A percentile compares a stretch with the other conserved stretches of the same genome.
Conservation (phyloP, 30 jellyfish, hydroid and myxozoan genomes). For the Chironex yamaguchii region DNA sequence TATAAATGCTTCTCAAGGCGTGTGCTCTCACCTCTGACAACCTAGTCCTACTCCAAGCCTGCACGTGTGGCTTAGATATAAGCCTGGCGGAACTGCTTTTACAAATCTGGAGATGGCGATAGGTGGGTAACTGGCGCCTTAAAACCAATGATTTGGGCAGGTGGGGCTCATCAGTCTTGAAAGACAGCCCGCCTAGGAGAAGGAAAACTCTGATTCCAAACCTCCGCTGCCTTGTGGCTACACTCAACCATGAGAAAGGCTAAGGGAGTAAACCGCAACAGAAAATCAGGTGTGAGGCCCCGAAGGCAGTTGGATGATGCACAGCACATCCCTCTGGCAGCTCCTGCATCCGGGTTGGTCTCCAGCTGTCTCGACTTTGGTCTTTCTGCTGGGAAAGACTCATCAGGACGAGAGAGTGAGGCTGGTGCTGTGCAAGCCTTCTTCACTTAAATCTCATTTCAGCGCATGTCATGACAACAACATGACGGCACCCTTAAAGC, state of each 20-base stretch:
- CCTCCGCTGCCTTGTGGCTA: too few species aligned
- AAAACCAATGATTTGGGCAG: not conserved
- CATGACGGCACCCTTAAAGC: too few species aligned
- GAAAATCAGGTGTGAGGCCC: conserved; percentile 10
- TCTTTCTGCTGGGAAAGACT: not conserved
- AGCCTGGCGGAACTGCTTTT: conserved; percentile 35
- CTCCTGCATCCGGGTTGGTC: conserved; percentile 27
- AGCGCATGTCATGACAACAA: conserved; percentile 10
- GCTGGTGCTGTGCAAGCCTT: conserved; percentile 28
- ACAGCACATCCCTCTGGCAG: too few species aligned
- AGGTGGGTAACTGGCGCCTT: conserved; percentile 18
- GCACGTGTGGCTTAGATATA: not conserved
- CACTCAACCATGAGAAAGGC: not conserved
- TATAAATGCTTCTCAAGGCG: too few species aligned
- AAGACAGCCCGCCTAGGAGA: too few species aligned
- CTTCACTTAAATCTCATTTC: not conserved
- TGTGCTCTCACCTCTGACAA: too few species aligned
- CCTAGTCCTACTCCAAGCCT: conserved; percentile 18
- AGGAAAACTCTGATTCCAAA: too few species aligned
- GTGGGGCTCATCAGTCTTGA: conserved; percentile 1
- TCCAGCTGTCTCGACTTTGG: not conserved
- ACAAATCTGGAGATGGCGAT: not conserved
- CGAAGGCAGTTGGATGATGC: too few species aligned
- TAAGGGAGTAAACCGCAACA: conserved; percentile 17
- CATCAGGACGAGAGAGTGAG: conserved; percentile 17